phyloP scores from a whole-genome alignment of 2,113 vertebrate genomes.

The Microtus pennsylvanicus region DNA sequence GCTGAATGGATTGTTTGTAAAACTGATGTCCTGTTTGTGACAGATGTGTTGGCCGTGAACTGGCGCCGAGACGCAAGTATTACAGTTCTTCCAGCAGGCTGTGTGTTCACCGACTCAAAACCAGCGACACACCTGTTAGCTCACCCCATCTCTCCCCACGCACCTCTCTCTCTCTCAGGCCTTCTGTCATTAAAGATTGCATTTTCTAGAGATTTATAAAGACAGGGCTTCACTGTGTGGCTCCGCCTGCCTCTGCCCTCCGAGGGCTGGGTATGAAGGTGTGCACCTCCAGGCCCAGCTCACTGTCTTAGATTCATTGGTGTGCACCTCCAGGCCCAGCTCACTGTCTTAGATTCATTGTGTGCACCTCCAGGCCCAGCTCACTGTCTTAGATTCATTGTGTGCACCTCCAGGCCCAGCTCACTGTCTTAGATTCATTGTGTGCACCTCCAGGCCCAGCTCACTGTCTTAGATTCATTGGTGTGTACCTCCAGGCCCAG shows the following conservation, averaged over 20 bases:
- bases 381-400: neutral
- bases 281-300: neutral
- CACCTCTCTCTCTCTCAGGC: neutral
- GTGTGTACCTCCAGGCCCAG: neutral
- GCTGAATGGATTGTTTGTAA: neutral
- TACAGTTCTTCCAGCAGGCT: neutral
- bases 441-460: no score
- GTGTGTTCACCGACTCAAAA: neutral
- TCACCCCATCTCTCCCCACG: neutral
- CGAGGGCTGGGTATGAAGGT: neutral
- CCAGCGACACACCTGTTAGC: neutral
- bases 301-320: neutral
- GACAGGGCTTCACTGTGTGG: neutral
- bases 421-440: no score
- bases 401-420: no score
- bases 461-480: no score
- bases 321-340: no score
- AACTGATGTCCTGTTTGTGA: neutral
- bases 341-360: neutral
- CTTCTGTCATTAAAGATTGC: neutral
- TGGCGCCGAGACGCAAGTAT: no score
- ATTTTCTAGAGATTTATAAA: neutral
- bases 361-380: no score
- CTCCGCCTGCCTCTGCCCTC: neutral
- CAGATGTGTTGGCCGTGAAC: neutral